Conservation (phyloP, 2,888 invertebrate species). For the Caradrina clavipalpis region DNA sequence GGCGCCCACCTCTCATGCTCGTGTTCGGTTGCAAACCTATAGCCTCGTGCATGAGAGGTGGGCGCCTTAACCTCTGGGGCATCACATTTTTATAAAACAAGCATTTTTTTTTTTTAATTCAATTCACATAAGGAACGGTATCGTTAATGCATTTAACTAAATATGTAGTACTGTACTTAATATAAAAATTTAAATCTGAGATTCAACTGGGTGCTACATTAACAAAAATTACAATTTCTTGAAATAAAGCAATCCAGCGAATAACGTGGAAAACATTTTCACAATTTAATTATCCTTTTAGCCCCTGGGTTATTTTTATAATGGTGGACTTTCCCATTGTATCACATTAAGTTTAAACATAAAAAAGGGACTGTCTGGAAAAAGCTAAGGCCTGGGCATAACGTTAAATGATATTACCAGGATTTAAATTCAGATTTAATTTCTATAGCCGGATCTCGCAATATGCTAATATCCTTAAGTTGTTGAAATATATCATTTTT, state of each 20-base stretch:
- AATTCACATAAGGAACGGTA: background rate
- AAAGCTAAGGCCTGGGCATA: conserved; percentile 52
- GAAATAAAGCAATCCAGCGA: conserved; percentile 39
- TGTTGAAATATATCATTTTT: conserved; percentile 57
- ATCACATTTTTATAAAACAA: too few species aligned
- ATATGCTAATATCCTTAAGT: conserved; percentile 58
- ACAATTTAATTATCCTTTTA: conserved; percentile 62
- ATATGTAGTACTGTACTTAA: background rate
- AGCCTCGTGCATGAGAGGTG: too few species aligned
- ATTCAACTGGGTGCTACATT: background rate
- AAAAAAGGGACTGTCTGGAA: conserved; percentile 64
- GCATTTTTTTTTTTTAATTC: background rate
- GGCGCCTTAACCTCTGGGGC: too few species aligned
- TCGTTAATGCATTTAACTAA: background rate
- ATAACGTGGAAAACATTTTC: conserved; percentile 50
- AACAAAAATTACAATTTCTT: conserved; percentile 20
- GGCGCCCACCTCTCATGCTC: too few species aligned
- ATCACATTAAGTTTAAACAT: conserved; percentile 66
- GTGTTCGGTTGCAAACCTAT: too few species aligned
- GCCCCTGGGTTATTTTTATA: conserved; percentile 60
- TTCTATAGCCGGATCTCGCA: conserved; percentile 62
- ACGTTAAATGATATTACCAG: conserved; percentile 67
- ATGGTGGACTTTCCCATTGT: conserved; percentile 58
- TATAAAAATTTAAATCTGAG: background rate
- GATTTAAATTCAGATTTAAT: conserved; percentile 71